Base-by-base conservation (phyloP, 1,140 invertebrate genomes). In the Pseudomyrmex flavicornis region DNA sequence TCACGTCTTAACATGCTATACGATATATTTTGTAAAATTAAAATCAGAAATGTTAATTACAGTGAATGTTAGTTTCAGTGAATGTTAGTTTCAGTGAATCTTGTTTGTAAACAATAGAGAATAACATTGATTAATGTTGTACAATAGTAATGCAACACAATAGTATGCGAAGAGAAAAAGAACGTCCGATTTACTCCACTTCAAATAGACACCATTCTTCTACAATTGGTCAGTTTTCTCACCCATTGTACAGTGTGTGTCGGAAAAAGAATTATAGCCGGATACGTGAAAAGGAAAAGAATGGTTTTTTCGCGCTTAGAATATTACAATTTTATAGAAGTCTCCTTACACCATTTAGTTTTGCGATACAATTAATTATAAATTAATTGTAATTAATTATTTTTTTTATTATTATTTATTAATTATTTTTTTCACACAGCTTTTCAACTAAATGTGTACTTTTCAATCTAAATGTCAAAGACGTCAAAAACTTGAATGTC, bases 161-260 rank as follows among this genome's bases (percentile, higher is more conserved):
- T 52, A 44, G 69, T 87, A 48, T 48, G 50, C 52, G 56, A 84
- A 87, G 70, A 75, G 70, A 80, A 76, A 54, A 59, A 80, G 72
- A 54, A 59, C 13, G 54, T 63, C 22, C 59, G 63, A 75, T 84
- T 83, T 58, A 63, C 15, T 65, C 72, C 69, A 84, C 15, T 61
- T 17, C 35, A 26, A 22, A 56, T 68, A n/a, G 56, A 22, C 59
- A 82, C 56, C 56, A 84, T 88, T 80, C 70, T 59, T 70, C 5
- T 35, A 35, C 35, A 46, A 84, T 88, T 22, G 68, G 8, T 88
- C 26, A 54, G 61, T 86, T 84, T 72, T 76, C 73, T 80, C 66
- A 66, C 61, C 10, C 63, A 65, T 87, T 84, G 22, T 59, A 48
- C 59, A 69, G 54, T 35, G 54, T 44, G 10, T 80, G 54, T 70